Evolutionary conservation across 2,113 vertebrate species (phyloP).

Genomic region (Tiliqua scincoides): DNA sequence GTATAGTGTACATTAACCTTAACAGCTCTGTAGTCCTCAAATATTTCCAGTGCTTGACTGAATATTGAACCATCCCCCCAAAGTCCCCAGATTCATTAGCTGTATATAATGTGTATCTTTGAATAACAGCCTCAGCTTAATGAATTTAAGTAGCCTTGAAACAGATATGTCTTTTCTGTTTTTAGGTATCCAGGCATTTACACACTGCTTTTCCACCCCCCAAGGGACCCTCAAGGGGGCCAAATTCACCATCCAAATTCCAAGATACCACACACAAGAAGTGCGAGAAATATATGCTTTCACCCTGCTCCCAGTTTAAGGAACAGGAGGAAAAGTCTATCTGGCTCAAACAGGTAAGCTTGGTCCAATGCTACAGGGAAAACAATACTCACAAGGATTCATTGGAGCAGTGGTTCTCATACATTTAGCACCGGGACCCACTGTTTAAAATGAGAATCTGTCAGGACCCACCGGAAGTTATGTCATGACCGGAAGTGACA

Average conservation of each 20-base stretch:
- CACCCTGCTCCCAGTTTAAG: no score
- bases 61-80: no score
- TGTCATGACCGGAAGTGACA: no score
- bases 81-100: background rate
- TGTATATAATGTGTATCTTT: background rate
- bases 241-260: no score
- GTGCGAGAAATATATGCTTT: background rate
- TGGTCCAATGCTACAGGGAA: background rate
- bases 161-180: background rate
- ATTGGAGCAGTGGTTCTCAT: no score
- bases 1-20: background rate
- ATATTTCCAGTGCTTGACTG: background rate
- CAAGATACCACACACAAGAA: background rate
- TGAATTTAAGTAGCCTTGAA: constrained; percentile 14
- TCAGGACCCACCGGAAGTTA: no score
- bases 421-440: no score
- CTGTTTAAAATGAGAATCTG: no score
- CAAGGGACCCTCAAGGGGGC: no score
- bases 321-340: background rate
- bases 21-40: no score
- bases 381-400: background rate
- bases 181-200: no score
- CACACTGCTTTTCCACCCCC: no score
- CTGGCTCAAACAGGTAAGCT: background rate
- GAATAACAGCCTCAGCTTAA: constrained; percentile 13